Base-by-base conservation (phyloP, 2,113 vertebrate genomes). In the Kryptolebias marmoratus region DNA sequence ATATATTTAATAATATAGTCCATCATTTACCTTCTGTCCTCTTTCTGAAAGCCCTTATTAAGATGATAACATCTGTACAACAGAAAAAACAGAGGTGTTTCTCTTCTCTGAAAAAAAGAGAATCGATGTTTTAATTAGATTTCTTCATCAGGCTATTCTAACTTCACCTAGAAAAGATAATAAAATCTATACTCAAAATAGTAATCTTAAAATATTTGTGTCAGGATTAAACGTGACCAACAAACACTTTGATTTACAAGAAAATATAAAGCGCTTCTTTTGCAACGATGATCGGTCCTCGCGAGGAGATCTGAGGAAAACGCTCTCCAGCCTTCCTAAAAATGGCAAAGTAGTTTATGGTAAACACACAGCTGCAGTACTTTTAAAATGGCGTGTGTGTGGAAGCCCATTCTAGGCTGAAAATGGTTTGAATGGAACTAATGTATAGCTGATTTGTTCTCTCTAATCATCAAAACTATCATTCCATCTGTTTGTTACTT, bases 171-270 rank as follows among this genome's bases (percentile, higher is more conserved):
- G 36, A 75, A 86, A 84, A 62, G 45, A 68, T 87, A 91, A 83
- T 86, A 88, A 87, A 77, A 74, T 91, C 59, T 86, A 83, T 92
- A 85, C 90, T 90, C 71, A 89, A 88, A 92, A 91, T 89, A 90
- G 86, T 88, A 72, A 65, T 90, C 81, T 91, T 89, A 89, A 90
- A 89, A 92, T 90, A 89, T 68, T 69, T 91, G 14, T 78, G 75
- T 90, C 77, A 68, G 75, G 77, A 90, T 87, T 78, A 73, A 82
- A 82, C 74, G 60, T 65, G 77, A 81, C 69, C 79, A 54, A 84
- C 65, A 73, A 73, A 84, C 18, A 73, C 49, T 84, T 80, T 45
- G 52, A 62, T 74, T 70, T 82, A 84, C 84, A 84, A 82, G 85
- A 92, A 89, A 89, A 90, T 84, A 90, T 65, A 81, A 81, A 13